Conservation (phyloP, 2,888 invertebrate genomes). For the Busseola fusca region DNA sequence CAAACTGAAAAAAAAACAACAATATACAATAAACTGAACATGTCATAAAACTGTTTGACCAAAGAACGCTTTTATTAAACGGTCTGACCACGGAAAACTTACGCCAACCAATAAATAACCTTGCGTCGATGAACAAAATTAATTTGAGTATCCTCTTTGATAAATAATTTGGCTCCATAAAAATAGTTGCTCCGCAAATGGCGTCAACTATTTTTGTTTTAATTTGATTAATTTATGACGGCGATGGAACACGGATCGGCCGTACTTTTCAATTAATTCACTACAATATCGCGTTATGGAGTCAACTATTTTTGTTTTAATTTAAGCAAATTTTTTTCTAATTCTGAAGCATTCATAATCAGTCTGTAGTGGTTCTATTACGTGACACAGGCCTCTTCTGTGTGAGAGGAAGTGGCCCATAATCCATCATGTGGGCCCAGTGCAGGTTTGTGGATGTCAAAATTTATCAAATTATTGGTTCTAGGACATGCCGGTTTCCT, state of each 20-base stretch:
- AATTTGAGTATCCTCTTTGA: constrained; percentile 34
- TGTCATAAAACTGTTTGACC: constrained; percentile 8
- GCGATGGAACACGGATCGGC: background rate
- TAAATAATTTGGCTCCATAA: constrained; percentile 27
- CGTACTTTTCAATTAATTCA: too few species aligned
- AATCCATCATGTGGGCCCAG: background rate
- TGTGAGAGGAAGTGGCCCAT: background rate
- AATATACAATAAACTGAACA: too few species aligned
- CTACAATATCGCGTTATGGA: too few species aligned
- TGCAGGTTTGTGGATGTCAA: background rate
- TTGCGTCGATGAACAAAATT: constrained; percentile 32
- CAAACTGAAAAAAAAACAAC: too few species aligned
- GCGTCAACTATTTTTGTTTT: constrained; percentile 20
- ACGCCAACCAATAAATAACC: constrained; percentile 9
- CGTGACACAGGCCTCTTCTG: background rate
- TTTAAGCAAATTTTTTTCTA: constrained; percentile 6
- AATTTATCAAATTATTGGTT: background rate
- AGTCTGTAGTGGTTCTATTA: background rate
- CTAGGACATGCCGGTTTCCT: background rate
- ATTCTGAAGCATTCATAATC: background rate
- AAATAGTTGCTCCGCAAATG: constrained; percentile 38
- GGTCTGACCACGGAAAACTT: constrained; percentile 16
- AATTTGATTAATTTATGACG: constrained; percentile 27
- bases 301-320: too few species aligned
- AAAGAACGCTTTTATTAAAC: constrained; percentile 34